Evolutionary conservation across 2,888 invertebrate species (phyloP).

Genomic region (Ornithoptera priamus): DNA sequence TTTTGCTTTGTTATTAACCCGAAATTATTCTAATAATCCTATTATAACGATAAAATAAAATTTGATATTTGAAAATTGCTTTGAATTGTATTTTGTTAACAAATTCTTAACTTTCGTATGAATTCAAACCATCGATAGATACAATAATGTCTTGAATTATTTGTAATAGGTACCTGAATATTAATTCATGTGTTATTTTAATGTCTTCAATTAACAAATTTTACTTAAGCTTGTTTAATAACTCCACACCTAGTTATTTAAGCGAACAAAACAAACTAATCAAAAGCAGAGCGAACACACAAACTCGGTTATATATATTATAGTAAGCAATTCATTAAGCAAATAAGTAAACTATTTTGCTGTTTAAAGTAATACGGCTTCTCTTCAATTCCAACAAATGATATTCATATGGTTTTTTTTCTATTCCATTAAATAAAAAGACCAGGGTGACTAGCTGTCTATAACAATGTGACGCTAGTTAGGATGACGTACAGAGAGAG

Average conservation of each 20-base stretch:
- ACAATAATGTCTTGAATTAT: not conserved
- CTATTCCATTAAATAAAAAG: too few relatives aligned
- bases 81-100: too few relatives aligned
- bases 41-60: too few relatives aligned
- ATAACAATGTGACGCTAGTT: too few relatives aligned
- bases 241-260: conserved; percentile 4
- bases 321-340: conserved; percentile 14
- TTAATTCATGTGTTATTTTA: not conserved
- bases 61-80: too few relatives aligned
- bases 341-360: not conserved
- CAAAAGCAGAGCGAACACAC: conserved; percentile 14
- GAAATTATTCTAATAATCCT: too few relatives aligned
- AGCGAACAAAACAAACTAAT: conserved; percentile 23
- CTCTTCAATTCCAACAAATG: not conserved
- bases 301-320: not conserved
- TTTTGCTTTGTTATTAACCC: too few relatives aligned
- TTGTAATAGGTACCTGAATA: not conserved
- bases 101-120: too few relatives aligned
- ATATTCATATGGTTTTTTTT: too few relatives aligned
- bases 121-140: not conserved
- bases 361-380: not conserved
- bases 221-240: not conserved
- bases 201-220: conserved; percentile 6
- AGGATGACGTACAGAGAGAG: too few relatives aligned
- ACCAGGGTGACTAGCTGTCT: too few relatives aligned